Base-by-base conservation (phyloP, 2,113 vertebrate species). In the Odocoileus hemionus region DNA sequence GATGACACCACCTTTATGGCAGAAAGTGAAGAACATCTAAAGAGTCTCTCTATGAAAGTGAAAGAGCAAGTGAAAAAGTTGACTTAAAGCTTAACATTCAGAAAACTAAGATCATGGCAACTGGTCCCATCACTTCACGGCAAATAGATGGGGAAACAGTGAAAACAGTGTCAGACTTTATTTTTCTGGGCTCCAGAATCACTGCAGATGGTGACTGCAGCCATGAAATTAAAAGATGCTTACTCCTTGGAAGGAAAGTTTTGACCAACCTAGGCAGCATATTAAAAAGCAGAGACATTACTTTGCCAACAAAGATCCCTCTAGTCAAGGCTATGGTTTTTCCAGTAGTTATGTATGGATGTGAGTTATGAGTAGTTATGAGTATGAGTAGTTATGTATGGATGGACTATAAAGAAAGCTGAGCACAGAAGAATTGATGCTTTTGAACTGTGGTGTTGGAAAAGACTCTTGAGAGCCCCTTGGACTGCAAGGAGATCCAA, bases 251-350 rank as follows among this genome's bases (percentile, higher is more conserved):
- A 64, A 64, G 61, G 3, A n/a, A n/a, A 64, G 7, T 4, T 64
- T 17, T 64, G 30, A n/a, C 33, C 61, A 64, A 17, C 33, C 7
- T 64, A 64, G 61, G 17, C 4, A 64, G 15, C 7, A 64, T 64
- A 64, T 64, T 64, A 0, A 64, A 64, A 33, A n/a, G 0, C 3
- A 17, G 33, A 64, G 61, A n/a, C 33, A n/a, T 17, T 17, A 64
- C 15, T n/a, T 64, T n/a, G 1, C 0, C 61, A 9, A 64, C 7
- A 9, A 64, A 64, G 0, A 1, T 64, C 7, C 7, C 0, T 64
- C 30, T 64, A n/a, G 30, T 64, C 30, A n/a, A 64, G 33, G 61
- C 30, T 64, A 33, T 33, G 61, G 33, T 64, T 64, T 64, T n/a
- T 4, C 16, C 61, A 4, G 30, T 33, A 30, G 15, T 64, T 15